phyloP scores from a whole-genome alignment of 2,113 vertebrate genomes.

The Saguinus midas region DNA sequence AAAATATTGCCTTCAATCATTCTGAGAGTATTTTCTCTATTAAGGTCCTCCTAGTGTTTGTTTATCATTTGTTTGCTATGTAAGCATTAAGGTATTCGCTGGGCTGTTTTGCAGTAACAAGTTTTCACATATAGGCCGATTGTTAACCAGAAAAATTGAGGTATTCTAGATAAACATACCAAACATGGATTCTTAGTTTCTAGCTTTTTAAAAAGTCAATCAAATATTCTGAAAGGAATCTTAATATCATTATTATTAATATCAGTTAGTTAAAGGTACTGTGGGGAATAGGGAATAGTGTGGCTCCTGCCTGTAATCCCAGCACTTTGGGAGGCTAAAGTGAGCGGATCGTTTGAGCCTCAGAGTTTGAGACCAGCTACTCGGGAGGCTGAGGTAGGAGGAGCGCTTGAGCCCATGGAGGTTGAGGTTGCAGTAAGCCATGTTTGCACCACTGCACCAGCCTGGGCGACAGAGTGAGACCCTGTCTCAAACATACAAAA shows the following conservation, averaged over 20 bases:
- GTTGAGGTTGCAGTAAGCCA: no score
- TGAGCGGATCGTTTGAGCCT: no score
- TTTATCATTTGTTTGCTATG: background rate
- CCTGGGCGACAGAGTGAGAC: no score
- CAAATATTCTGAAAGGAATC: constrained; percentile 14
- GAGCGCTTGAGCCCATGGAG: no score
- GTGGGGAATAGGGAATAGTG: background rate
- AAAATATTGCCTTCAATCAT: constrained; percentile 10
- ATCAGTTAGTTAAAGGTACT: background rate
- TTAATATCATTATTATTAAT: constrained; percentile 34
- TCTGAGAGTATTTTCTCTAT: constrained; percentile 41
- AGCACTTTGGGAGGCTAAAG: no score
- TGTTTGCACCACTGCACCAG: no score
- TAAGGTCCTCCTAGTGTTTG: constrained; percentile 26
- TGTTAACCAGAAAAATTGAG: constrained; percentile 34
- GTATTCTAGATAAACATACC: constrained; percentile 40
- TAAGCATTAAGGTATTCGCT: constrained; percentile 29
- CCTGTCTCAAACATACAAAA: no score
- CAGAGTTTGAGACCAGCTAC: no score
- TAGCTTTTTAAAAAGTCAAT: constrained; percentile 29
- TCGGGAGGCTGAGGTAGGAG: no score
- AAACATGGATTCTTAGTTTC: constrained; percentile 49
- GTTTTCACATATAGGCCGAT: constrained; percentile 23
- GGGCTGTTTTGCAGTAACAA: background rate
- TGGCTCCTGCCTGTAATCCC: no score